Conservation (phyloP, 2,797 vertebrate species). For the Hippocampus kuda region DNA sequence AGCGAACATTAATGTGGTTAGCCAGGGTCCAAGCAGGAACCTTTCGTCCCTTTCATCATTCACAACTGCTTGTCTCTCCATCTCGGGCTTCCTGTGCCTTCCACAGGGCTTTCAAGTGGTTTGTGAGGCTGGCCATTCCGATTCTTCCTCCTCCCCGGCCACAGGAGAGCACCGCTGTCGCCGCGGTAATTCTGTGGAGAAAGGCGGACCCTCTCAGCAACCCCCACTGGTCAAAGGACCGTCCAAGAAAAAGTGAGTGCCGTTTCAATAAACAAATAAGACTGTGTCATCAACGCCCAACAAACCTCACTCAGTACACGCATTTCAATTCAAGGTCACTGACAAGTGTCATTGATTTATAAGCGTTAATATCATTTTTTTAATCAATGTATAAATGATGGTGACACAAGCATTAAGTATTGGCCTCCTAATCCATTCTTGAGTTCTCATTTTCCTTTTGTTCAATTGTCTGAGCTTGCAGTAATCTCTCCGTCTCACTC, state of each 20-base stretch:
- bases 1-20: constrained; percentile 32
- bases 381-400: too few species aligned
- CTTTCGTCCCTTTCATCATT: constrained; percentile 31
- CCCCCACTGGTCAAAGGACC: constrained; percentile 72
- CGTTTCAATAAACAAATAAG: neutral
- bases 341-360: too few species aligned
- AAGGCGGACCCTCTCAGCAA: constrained; percentile 83
- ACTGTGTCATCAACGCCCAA: neutral
- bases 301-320: neutral
- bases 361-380: too few species aligned
- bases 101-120: constrained; percentile 84
- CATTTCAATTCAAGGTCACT: neutral
- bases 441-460: too few species aligned
- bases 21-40: constrained; percentile 14
- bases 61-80: constrained; percentile 6
- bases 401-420: too few species aligned
- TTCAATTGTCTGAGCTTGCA: neutral
- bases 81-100: constrained; percentile 12
- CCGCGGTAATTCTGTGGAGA: constrained; percentile 88
- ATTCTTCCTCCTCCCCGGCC: constrained; percentile 72
- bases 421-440: too few species aligned
- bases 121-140: constrained; percentile 78
- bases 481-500: neutral
- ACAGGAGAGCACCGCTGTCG: constrained; percentile 80
- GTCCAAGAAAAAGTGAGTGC: constrained; percentile 81